phyloP scores from a whole-genome alignment of 2,113 vertebrate species.

The Indicator maculatus region DNA sequence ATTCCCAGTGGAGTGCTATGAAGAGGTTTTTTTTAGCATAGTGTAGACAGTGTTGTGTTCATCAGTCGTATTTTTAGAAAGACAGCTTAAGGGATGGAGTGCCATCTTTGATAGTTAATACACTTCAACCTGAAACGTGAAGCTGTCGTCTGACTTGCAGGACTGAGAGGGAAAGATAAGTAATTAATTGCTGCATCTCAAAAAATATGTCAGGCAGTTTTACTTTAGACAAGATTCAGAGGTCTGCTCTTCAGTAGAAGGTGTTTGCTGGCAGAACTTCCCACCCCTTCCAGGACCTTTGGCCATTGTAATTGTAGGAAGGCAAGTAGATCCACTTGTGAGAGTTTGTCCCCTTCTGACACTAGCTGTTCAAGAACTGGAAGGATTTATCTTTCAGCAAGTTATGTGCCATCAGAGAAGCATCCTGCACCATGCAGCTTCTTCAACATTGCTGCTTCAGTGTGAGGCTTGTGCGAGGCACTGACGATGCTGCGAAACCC shows the following conservation, averaged over 20 bases:
- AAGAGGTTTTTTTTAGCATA: neutral
- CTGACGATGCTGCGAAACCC: neutral
- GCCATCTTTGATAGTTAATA: neutral
- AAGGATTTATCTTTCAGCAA: neutral
- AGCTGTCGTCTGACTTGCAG: neutral
- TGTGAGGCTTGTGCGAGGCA: neutral
- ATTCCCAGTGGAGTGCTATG: neutral
- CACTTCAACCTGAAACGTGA: neutral
- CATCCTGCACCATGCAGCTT: neutral
- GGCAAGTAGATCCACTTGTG: neutral
- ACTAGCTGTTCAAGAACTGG: neutral
- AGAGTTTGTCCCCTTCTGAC: neutral
- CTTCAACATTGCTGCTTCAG: neutral
- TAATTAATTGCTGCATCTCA: neutral
- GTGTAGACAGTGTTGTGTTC: neutral
- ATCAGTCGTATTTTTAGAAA: slow-evolving; percentile 1
- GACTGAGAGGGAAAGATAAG: neutral
- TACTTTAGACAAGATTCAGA: neutral
- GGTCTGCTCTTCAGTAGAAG: neutral
- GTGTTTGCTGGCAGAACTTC: neutral
- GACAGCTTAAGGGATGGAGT: neutral
- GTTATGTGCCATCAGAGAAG: neutral
- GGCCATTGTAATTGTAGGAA: neutral
- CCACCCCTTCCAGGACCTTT: neutral
- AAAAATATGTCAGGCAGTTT: neutral